These are phyloP conservation scores for Cheilosia scutellata DNA, from an alignment of 2,888 invertebrate genomes.

Conservation along the genomic window DNA sequence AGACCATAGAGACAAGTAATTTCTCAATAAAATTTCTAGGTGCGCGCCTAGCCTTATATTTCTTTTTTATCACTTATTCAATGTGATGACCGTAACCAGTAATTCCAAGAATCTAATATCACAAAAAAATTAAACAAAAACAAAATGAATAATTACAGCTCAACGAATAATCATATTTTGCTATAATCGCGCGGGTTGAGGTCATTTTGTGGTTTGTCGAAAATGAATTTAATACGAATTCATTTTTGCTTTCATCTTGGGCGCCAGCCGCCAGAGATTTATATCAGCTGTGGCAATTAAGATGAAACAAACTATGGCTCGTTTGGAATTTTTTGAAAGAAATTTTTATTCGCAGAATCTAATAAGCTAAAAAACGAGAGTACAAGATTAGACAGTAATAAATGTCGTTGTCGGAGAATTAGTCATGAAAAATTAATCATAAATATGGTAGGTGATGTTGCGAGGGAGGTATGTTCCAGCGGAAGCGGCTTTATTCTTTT, in stretches of 20 bases:
- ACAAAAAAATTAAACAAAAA: constrained; percentile 7
- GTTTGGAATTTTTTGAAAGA: constrained; percentile 17
- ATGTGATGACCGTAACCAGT: constrained; percentile 12
- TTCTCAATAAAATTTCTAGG: no score
- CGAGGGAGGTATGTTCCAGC: background rate
- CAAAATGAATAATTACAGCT: constrained; percentile 10
- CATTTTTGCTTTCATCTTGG: constrained; percentile 53
- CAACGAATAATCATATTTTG: constrained; percentile 31
- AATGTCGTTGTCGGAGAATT: background rate
- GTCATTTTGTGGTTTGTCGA: constrained; percentile 63
- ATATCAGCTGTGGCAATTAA: constrained; percentile 53
- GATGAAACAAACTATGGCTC: constrained; percentile 42
- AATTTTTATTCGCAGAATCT: constrained; percentile 29
- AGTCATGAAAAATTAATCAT: constrained; percentile 2
- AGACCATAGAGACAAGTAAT: no score
- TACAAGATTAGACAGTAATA: constrained; percentile 1
- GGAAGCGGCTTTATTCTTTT: background rate
- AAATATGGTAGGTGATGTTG: background rate
- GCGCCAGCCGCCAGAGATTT: constrained; percentile 47
- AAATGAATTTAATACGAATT: constrained; percentile 52
- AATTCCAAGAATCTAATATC: constrained; percentile 38
- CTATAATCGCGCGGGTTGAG: constrained; percentile 35
- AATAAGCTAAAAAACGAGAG: background rate
- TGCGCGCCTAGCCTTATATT: background rate
- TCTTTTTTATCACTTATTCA: background rate